Evolutionary conservation across 2,797 vertebrate genomes (phyloP).

Genomic region (Myioborus miniatus): DNA sequence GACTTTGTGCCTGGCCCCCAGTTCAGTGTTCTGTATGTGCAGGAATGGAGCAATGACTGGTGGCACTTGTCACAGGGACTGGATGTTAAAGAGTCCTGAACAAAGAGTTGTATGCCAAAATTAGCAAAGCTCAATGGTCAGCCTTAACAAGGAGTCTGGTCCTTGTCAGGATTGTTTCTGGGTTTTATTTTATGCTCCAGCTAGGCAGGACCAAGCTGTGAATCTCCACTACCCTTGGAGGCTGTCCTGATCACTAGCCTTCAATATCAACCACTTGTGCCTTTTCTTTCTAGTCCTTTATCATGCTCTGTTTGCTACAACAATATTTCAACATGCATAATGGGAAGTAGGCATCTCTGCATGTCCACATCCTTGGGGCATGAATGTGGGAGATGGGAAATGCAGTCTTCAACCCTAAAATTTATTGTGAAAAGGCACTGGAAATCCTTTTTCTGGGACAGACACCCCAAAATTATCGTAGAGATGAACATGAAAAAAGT

Average conservation of each 20-base stretch:
- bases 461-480: not conserved
- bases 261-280: not conserved
- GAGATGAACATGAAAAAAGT: not conserved
- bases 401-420: not conserved
- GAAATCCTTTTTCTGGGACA: not conserved
- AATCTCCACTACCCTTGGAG: not conserved
- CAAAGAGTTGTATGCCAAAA: not conserved
- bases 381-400: not conserved
- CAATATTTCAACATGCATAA: not conserved
- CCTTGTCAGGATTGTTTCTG: not conserved
- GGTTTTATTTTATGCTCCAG: not conserved
- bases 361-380: not conserved
- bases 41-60: not conserved
- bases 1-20: not conserved
- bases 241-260: not conserved
- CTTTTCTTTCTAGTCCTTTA: not conserved
- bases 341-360: not conserved
- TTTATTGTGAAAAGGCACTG: not conserved
- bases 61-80: constrained; percentile 3
- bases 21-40: not conserved
- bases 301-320: not conserved
- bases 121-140: not conserved
- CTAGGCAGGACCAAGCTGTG: not conserved
- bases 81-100: not conserved
- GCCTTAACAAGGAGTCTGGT: not conserved